phyloP scores from a whole-genome alignment of 2,113 vertebrate species.

The Peromyscus maniculatus region DNA sequence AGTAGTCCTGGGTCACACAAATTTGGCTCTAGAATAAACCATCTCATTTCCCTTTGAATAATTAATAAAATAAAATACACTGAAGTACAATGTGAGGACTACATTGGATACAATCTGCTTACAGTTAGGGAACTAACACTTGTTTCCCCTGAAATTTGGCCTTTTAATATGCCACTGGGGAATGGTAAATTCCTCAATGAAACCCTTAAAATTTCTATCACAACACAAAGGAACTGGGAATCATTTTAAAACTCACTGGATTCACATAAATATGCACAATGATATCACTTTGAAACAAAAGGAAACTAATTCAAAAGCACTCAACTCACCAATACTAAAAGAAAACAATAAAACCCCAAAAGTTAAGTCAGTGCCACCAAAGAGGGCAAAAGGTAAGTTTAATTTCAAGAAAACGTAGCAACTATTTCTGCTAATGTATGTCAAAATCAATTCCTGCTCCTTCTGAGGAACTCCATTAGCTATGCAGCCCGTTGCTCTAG shows the following conservation, averaged over 20 bases:
- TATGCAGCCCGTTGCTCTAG: conserved; percentile 48
- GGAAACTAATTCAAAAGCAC: neutral
- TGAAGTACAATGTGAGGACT: neutral
- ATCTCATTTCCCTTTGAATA: neutral
- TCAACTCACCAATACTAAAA: neutral
- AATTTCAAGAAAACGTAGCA: conserved; percentile 36
- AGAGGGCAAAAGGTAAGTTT: neutral
- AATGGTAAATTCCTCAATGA: conserved; percentile 24
- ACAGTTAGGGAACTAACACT: neutral
- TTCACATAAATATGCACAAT: neutral
- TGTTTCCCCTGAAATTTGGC: neutral
- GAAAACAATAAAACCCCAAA: neutral
- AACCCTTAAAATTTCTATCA: neutral
- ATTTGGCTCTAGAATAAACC: neutral
- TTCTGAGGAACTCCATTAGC: conserved; percentile 54
- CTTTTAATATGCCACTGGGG: neutral
- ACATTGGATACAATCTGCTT: neutral
- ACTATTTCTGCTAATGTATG: conserved; percentile 35
- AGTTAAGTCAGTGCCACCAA: neutral
- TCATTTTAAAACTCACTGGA: neutral
- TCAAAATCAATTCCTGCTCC: conserved; percentile 54
- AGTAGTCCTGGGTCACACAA: too few species aligned
- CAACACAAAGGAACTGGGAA: neutral
- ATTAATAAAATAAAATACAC: neutral
- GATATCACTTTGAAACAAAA: neutral